These are phyloP conservation scores for Bruchidius siliquastri DNA, from an alignment of 2,888 invertebrate genomes.

Conservation along the genomic window DNA sequence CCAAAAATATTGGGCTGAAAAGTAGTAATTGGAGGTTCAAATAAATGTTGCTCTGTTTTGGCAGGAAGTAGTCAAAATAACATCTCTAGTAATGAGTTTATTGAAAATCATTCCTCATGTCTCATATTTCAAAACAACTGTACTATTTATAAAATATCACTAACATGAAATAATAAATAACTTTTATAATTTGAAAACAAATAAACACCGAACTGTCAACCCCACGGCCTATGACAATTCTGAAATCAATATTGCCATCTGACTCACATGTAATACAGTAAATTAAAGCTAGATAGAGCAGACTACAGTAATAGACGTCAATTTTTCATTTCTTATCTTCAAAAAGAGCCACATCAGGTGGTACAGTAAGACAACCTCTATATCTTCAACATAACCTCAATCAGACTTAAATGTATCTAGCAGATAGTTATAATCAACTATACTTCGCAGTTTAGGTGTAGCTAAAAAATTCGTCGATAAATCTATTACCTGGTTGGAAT, in stretches of 20 bases:
- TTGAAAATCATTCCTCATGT: no score
- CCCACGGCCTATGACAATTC: neutral
- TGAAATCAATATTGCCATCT: neutral
- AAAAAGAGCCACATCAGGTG: neutral
- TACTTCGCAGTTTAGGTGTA: neutral
- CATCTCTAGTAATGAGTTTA: no score
- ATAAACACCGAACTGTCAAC: neutral
- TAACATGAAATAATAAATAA: no score
- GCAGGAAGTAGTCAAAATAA: no score
- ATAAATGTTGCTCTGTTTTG: no score
- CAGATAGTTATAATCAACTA: neutral
- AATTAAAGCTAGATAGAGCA: neutral
- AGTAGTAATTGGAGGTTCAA: no score
- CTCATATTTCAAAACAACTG: no score
- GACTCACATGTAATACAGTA: neutral
- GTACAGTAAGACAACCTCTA: neutral
- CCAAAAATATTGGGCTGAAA: no score
- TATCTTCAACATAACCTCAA: neutral
- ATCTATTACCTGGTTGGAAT: conserved; percentile 36
- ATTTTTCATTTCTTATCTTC: neutral
- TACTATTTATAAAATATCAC: no score
- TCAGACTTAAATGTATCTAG: neutral
- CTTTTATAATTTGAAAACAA: no score
- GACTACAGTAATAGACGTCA: neutral
- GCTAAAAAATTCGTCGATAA: neutral